These are phyloP conservation scores for Sphaerodactylus townsendi DNA, from an alignment of 2,113 vertebrate species.

Conservation along the genomic window DNA sequence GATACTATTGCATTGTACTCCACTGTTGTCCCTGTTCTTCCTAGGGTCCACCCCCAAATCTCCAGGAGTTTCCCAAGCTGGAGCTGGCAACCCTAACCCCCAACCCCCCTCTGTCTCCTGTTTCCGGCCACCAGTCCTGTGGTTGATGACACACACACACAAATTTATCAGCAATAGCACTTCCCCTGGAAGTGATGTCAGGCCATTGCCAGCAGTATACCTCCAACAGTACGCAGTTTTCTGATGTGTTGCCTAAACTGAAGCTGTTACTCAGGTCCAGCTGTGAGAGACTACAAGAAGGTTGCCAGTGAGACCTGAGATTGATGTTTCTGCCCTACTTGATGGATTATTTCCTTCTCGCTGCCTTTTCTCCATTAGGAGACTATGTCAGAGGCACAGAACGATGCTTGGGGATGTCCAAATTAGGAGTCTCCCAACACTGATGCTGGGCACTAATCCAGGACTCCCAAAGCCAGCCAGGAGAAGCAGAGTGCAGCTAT, in stretches of 20 bases:
- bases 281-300: not conserved
- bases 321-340: not conserved
- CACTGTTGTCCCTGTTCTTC: no score
- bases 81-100: no score
- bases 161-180: no score
- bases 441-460: conserved; percentile 4
- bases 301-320: no score
- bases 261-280: not conserved
- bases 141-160: no score
- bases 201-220: no score
- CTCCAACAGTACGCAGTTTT: not conserved
- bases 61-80: no score
- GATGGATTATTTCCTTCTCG: not conserved
- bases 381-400: not conserved
- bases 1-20: no score
- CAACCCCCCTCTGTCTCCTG: no score
- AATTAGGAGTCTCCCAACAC: conserved; percentile 15
- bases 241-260: not conserved
- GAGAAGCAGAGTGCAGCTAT: not conserved
- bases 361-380: not conserved
- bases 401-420: conserved; percentile 12
- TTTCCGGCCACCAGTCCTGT: no score
- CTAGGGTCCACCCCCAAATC: no score
- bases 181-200: no score
- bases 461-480: not conserved